phyloP scores from a whole-genome alignment of 2,113 vertebrate genomes.

The Dasypus novemcinctus region DNA sequence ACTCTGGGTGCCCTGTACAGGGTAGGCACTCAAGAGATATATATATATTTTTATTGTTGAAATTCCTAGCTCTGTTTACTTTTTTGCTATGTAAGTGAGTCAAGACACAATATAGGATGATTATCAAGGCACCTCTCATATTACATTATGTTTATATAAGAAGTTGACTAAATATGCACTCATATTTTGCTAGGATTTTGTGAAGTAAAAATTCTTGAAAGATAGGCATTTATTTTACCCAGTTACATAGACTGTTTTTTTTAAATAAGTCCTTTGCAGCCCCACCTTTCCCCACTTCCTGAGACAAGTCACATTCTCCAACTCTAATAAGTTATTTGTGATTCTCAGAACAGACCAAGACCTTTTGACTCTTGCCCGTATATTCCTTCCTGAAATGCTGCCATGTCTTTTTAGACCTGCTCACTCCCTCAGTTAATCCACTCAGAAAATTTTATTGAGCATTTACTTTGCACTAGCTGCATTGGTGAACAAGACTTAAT shows the following conservation, averaged over 20 bases:
- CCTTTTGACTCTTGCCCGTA: not conserved
- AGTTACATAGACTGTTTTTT: not conserved
- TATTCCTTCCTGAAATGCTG: not conserved
- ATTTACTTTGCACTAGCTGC: not conserved
- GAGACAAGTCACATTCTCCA: not conserved
- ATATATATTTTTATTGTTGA: not conserved
- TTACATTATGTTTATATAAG: not conserved
- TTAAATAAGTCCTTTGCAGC: not conserved
- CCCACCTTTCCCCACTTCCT: not conserved
- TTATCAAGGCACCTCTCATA: not conserved
- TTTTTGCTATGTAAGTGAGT: not conserved
- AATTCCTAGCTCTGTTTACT: slow-evolving; percentile 15
- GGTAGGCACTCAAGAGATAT: not conserved
- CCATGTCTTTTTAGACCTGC: not conserved
- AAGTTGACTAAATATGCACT: not conserved
- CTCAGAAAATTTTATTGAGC: not conserved
- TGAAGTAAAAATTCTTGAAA: slow-evolving; percentile 35
- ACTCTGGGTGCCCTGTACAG: not conserved
- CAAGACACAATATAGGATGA: not conserved
- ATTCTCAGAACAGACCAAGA: not conserved
- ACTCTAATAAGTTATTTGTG: not conserved
- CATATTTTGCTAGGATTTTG: not conserved
- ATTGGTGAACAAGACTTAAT: not conserved
- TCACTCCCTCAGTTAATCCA: not conserved
- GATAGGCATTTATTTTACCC: not conserved